These are phyloP conservation scores for Holocentrus rufus DNA, from an alignment of 2,797 vertebrate species.

Conservation along the genomic window DNA sequence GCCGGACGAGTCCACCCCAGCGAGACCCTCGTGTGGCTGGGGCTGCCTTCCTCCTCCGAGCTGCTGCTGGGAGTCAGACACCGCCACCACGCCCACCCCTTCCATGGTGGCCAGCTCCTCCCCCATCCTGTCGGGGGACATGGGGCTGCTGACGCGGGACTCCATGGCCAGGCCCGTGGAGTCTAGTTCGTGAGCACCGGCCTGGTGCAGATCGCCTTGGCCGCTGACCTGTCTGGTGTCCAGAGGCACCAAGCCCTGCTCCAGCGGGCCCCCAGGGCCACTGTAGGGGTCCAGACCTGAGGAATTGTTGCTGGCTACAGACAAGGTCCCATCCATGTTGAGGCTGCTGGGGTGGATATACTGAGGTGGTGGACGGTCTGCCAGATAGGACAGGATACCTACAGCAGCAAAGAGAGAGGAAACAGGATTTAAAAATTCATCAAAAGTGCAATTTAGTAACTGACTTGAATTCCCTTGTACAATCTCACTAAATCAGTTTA, in stretches of 20 bases:
- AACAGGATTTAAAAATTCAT: not conserved
- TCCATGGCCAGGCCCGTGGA: constrained; percentile 89
- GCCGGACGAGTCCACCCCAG: constrained; percentile 87
- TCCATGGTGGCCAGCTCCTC: constrained; percentile 91
- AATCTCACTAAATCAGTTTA: too few relatives aligned
- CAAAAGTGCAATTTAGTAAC: not conserved
- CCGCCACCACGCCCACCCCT: constrained; percentile 86
- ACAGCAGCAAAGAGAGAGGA: constrained; percentile 2
- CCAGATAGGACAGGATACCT: constrained; percentile 98
- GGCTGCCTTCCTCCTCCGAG: constrained; percentile 80
- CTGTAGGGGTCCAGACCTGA: constrained; percentile 92
- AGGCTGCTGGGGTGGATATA: constrained; percentile 97
- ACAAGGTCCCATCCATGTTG: constrained; percentile 91
- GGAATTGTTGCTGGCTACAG: constrained; percentile 88
- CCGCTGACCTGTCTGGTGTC: constrained; percentile 87
- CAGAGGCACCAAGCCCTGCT: constrained; percentile 91
- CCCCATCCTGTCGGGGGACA: constrained; percentile 91
- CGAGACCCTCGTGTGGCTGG: constrained; percentile 86
- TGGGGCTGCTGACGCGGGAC: constrained; percentile 95
- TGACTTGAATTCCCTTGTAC: not conserved
- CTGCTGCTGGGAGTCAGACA: constrained; percentile 81
- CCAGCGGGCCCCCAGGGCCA: constrained; percentile 88
- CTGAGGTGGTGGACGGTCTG: constrained; percentile 97
- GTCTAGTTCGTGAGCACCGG: constrained; percentile 91
- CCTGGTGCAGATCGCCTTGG: constrained; percentile 88